Evolutionary conservation across 2,888 invertebrate species (phyloP), one percentile per base, ranked within the genome.

Genomic region (Rambutsinella grinnellia): DNA sequence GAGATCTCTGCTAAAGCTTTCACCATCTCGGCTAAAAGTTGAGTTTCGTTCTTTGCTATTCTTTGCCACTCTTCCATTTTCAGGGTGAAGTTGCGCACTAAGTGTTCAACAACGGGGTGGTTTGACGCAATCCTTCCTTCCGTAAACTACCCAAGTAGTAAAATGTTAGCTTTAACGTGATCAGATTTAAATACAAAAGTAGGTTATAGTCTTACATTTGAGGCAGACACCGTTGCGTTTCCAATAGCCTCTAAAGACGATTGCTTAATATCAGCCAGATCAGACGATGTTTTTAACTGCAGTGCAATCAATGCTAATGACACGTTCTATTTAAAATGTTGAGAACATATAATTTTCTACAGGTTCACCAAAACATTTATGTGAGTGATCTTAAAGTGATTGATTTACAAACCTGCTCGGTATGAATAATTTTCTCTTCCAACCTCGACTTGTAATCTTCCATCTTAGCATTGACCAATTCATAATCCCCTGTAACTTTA

Each of bases 1-100:
- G 76, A 74, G 23, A 80, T 80, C 61, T 78, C 80, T 3, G 80
- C 80, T 13, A 80, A 57, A 21, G 78, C 76, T 46, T 80, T 80
- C 10, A 80, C 78, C 80, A 80, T 78, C 60, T 76, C 80, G 1
- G 78, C 80, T 24, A 80, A 47, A 13, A 71, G 70, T 24, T 76
- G 57, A 1, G 78, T 78, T 44, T 80, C 76, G 60, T 78, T 80
- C 21, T 72, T 76, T 0, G 71, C 63, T 8, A 69, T 72, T 17
- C 53, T 57, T n/a, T 76, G 76, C 78, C 72, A 76, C n/a, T 72
- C 67, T n/a, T 72, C 78, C 58, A 78, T 65, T 57, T 60, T 60
- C 36, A 51, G 8, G 0, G 74, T 67, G n/a, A 71, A 51, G 24
- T 79, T 76, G 17, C 60, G 51, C 58, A 79, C 63, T 8, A 57